phyloP scores from a whole-genome alignment of 1,140 invertebrate species.

The Lethrus apterus region DNA sequence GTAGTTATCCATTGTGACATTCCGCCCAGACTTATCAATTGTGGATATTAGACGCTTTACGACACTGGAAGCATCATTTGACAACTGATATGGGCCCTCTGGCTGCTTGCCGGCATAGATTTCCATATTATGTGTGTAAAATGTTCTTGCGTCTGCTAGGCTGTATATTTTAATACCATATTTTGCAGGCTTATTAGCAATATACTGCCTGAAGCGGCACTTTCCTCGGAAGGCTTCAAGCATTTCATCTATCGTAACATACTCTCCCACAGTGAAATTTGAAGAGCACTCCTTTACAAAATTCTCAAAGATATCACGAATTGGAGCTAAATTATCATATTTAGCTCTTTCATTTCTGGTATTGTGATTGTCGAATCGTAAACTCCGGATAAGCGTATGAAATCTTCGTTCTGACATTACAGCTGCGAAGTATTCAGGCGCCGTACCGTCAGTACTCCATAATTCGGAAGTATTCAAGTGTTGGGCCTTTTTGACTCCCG shows the following conservation, averaged over 20 bases:
- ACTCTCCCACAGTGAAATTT: constrained; percentile 10
- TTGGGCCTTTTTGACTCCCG: constrained; percentile 11
- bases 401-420: constrained; percentile 11
- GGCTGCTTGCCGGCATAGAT: constrained; percentile 36
- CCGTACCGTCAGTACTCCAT: constrained; percentile 14
- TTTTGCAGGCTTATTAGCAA: constrained; percentile 15
- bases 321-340: constrained; percentile 12
- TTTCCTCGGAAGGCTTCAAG: constrained; percentile 10
- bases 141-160: constrained; percentile 14
- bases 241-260: constrained; percentile 12
- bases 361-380: constrained; percentile 14
- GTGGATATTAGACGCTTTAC: constrained; percentile 34
- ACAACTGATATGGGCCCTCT: constrained; percentile 25
- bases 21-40: constrained; percentile 35
- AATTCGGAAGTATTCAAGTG: constrained; percentile 9
- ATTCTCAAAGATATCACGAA: constrained; percentile 9
- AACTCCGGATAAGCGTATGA: not conserved
- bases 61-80: constrained; percentile 30
- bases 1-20: constrained; percentile 41
- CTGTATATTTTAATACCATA: constrained; percentile 14
- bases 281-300: constrained; percentile 10
- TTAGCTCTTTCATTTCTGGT: constrained; percentile 13
- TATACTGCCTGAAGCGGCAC: constrained; percentile 12
- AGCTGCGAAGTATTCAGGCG: constrained; percentile 12
- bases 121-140: constrained; percentile 25